These are phyloP conservation scores for Borostomias antarcticus DNA, from an alignment of 2,797 vertebrate species.

Conservation along the genomic window DNA sequence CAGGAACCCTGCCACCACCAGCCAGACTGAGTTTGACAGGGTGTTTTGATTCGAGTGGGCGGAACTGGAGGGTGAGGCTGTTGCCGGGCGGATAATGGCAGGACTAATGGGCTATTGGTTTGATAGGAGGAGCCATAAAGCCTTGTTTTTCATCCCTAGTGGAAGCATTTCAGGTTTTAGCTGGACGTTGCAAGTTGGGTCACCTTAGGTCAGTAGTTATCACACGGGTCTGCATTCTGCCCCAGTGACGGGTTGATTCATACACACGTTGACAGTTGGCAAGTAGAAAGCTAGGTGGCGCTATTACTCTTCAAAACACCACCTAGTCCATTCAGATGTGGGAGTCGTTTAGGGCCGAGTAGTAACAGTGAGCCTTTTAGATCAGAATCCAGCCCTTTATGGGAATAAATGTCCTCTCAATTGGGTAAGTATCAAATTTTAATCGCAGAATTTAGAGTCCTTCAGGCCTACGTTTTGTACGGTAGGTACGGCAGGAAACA, in stretches of 20 bases:
- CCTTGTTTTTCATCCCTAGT: neutral
- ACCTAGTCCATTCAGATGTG: neutral
- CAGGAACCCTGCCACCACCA: slow-evolving; percentile 90
- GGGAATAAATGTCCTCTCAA: neutral
- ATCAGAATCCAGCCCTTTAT: neutral
- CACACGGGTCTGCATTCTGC: neutral
- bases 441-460: too few species aligned
- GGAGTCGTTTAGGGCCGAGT: too few species aligned
- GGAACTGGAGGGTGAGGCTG: neutral
- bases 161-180: neutral
- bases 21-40: slow-evolving; percentile 94
- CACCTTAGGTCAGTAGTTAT: neutral
- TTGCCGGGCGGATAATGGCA: neutral
- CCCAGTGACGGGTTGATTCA: neutral
- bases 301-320: neutral
- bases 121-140: neutral
- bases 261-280: too few species aligned
- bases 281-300: neutral
- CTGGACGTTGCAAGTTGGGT: neutral
- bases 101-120: neutral
- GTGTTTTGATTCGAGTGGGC: slow-evolving; percentile 79
- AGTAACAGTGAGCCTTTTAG: neutral
- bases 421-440: too few species aligned
- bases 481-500: too few species aligned
- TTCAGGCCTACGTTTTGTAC: too few species aligned